phyloP scores from a whole-genome alignment of 2,797 vertebrate species.

The Scleropages formosus region DNA sequence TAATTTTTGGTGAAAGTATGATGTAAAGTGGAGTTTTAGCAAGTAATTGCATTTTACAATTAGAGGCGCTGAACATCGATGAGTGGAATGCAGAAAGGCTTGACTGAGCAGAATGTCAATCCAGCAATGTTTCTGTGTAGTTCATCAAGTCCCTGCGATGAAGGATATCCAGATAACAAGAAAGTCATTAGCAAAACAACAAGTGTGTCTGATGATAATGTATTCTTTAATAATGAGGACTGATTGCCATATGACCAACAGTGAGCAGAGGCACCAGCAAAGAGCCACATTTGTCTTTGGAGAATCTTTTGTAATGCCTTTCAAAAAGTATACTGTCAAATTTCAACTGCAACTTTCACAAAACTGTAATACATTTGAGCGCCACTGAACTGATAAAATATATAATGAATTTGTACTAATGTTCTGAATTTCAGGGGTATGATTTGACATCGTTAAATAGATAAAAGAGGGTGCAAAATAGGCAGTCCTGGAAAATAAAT shows the following conservation, averaged over 20 bases:
- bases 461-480: no score
- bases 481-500: no score
- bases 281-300: neutral
- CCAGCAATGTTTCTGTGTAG: neutral
- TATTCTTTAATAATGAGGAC: neutral
- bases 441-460: no score
- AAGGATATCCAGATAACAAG: neutral
- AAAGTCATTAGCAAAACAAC: constrained; percentile 19
- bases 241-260: neutral
- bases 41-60: constrained; percentile 10
- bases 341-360: no score
- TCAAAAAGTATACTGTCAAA: no score
- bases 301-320: no score
- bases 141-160: neutral
- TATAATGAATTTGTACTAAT: no score
- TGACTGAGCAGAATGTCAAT: neutral
- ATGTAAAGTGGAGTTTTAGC: neutral
- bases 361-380: no score
- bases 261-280: neutral
- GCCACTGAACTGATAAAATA: no score
- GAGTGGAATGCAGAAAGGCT: neutral
- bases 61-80: neutral
- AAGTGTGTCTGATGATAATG: constrained; percentile 3
- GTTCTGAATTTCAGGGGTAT: no score
- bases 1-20: neutral